Conservation (phyloP, 2,888 invertebrate species). For the Mythimna lalbum region DNA sequence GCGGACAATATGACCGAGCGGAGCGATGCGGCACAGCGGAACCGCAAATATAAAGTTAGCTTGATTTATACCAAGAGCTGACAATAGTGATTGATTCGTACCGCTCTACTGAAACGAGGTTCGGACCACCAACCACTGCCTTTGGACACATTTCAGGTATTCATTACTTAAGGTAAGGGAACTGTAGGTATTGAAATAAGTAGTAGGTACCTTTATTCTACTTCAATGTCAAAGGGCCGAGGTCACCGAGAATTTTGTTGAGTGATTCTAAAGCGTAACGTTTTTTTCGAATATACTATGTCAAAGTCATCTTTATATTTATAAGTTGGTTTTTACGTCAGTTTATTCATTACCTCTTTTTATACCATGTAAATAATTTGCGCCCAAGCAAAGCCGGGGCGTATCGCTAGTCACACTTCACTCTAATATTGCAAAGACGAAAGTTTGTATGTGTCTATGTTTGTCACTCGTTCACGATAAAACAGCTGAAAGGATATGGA, state of each 20-base stretch:
- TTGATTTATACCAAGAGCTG: conserved; percentile 62
- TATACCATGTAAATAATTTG: too few relatives aligned
- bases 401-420: too few relatives aligned
- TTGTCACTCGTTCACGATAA: too few relatives aligned
- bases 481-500: too few relatives aligned
- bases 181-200: conserved; percentile 1
- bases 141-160: conserved; percentile 36
- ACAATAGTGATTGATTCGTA: conserved; percentile 59
- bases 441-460: too few relatives aligned
- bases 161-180: conserved; percentile 32
- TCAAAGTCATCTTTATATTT: background rate
- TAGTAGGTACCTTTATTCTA: conserved; percentile 1
- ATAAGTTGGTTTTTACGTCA: too few relatives aligned
- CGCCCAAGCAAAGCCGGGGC: too few relatives aligned
- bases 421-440: too few relatives aligned
- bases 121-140: conserved; percentile 7
- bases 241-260: background rate
- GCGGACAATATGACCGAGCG: conserved; percentile 54
- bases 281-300: background rate
- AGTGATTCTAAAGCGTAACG: background rate
- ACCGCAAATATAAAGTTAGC: conserved; percentile 60
- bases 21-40: conserved; percentile 51
- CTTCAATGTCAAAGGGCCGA: conserved; percentile 6
- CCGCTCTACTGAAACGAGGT: conserved; percentile 28
- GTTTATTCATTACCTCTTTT: too few relatives aligned